These are phyloP conservation scores for Apogon hyalosoma DNA, from an alignment of 2,797 vertebrate species.

Conservation along the genomic window DNA sequence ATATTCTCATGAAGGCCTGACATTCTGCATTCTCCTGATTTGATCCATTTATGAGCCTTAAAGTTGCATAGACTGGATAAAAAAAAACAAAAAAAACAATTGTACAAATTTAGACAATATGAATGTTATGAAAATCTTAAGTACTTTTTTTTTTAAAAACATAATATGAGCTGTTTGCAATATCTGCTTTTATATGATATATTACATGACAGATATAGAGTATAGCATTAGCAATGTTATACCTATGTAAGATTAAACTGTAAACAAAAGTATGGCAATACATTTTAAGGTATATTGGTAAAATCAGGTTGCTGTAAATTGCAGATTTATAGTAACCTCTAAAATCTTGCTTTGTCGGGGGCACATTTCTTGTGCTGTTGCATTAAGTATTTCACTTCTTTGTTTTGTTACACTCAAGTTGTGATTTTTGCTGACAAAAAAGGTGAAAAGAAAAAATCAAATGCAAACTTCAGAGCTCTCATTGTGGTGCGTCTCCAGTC, in stretches of 20 bases:
- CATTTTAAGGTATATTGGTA: neutral
- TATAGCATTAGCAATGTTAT: too few species aligned
- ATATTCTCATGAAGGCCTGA: neutral
- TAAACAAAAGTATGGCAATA: constrained; percentile 40
- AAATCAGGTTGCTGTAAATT: neutral
- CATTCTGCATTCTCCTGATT: too few species aligned
- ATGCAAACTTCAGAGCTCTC: constrained; percentile 91
- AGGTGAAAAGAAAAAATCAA: constrained; percentile 97
- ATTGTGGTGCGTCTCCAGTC: constrained; percentile 93
- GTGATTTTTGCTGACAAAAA: constrained; percentile 89
- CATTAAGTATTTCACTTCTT: neutral
- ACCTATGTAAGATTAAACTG: constrained; percentile 28
- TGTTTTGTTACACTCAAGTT: constrained; percentile 41
- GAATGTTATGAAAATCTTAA: neutral
- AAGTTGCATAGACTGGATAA: neutral
- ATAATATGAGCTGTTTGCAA: neutral
- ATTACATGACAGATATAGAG: constrained; percentile 5
- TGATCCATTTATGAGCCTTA: constrained; percentile 1
- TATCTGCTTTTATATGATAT: neutral
- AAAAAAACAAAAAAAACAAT: neutral
- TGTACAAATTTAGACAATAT: constrained; percentile 33
- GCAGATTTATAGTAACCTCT: neutral
- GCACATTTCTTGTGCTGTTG: neutral
- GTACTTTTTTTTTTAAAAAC: neutral
- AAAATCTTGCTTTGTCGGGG: neutral